Evolutionary conservation across 2,113 vertebrate genomes (phyloP), one percentile per base, ranked within the genome.

Genomic region (Polypterus senegalus): DNA sequence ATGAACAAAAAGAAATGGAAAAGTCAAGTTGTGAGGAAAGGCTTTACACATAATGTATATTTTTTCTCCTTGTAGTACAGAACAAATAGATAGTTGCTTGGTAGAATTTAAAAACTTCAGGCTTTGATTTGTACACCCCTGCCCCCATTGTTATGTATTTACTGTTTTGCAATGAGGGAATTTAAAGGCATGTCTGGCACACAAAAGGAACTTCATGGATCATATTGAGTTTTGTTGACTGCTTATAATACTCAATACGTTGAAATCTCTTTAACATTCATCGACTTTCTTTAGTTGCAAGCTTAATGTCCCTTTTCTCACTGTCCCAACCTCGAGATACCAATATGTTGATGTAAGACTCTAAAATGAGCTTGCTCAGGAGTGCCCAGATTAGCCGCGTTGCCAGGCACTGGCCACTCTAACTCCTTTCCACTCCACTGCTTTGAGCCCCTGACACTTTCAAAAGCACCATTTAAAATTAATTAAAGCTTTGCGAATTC

Each of bases 401-500:
- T 94, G 91, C 92, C 88, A 89, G 85, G 91, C 88, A 87, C 84
- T 88, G 73, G 71, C 82, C 81, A 79, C 81, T 86, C 86, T 88
- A 89, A 88, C 88, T 85, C 86, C 89, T 94, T 95, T 94, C 90
- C 89, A 92, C 89, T 91, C 84, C 80, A 90, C 71, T 79, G 85
- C 87, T 75, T 82, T 91, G 87, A 91, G 89, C 85, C 88, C 85
- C 82, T 79, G 86, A 88, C 86, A 82, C 81, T 84, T 79, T 88
- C 84, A 89, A 93, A 90, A 94, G 91, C 89, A 89, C 90, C 89
- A 91, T 92, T 94, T 91, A 90, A 91, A 92, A 96, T 94, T 89
- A 94, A 97, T 97, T 92, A 92, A 91, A 92, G 82, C 85, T 90
- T 85, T 81, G 84, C 86, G 83, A 80, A 87, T 88, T 80, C 61